Base-by-base conservation (phyloP, 2,797 vertebrate species). In the Rhinella marina region DNA sequence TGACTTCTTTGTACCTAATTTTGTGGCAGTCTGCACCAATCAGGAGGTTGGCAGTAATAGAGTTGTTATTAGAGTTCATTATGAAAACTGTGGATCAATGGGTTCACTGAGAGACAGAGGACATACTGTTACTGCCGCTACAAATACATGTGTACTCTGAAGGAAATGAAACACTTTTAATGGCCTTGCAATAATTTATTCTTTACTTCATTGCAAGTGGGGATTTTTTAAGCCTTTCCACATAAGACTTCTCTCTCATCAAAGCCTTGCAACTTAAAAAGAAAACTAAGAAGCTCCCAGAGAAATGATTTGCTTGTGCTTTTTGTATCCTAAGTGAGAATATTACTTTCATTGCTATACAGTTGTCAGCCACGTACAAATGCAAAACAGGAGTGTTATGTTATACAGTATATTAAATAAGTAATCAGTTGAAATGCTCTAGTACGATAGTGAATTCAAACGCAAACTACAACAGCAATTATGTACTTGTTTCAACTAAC, bases 11-110 rank as follows among this genome's bases (percentile, higher is more conserved):
- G 95, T 92, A 94, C 94, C 96, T 96, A 96, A 96, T 96, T 96
- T 95, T 94, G 95, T 95, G 93, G 92, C 93, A 90, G 90, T 92
- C 91, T 88, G 92, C 94, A 93, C 96, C 96, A 95, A 93, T 95
- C 91, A 87, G 94, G 88, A 92, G 91, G 88, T 90, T 86, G 56
- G 93, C 93, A 92, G 96, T 97, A 96, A 98, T 96, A 94, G 97
- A 97, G 97, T 97, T 96, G 96, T 96, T 96, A 96, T 96, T 96
- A 96, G 96, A 96, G 96, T 97, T 96, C 96, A 96, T 98, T 96
- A 96, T 94, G 95, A 94, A 96, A 94, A 93, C 94, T 92, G 92
- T 93, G 92, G 96, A 96, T 97, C 97, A 96, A 97, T 97, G 96
- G 92, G 93, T 94, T 94, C 95, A 95, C 91, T 95, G 94, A 95